Evolutionary conservation across 2,113 vertebrate species (phyloP).

Genomic region (Gasterosteus aculeatus): DNA sequence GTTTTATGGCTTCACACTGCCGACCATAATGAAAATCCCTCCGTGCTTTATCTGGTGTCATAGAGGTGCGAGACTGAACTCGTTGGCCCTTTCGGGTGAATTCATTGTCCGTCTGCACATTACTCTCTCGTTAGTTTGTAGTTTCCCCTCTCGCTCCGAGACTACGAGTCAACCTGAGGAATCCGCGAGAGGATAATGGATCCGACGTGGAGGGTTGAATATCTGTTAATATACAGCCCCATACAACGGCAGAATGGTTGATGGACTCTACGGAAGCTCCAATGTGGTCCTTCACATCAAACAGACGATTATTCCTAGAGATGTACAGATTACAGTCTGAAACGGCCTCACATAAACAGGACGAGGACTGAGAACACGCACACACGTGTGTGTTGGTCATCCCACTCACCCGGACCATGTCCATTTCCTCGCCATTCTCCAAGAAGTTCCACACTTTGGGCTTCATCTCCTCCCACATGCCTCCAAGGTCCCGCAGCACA

Average conservation of each 20-base stretch:
- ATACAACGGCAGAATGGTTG: background rate
- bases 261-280: background rate
- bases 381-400: background rate
- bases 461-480: constrained; percentile 94
- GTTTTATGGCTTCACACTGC: background rate
- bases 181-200: background rate
- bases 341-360: constrained; percentile 36
- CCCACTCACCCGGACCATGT: constrained; percentile 90
- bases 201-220: background rate
- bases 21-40: background rate
- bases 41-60: background rate
- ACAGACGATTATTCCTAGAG: constrained; percentile 34
- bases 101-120: background rate
- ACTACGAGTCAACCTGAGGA: background rate
- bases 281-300: background rate
- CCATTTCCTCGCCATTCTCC: constrained; percentile 93
- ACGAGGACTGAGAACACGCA: constrained; percentile 10
- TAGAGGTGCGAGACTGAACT: background rate
- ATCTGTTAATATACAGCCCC: background rate
- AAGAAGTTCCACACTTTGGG: constrained; percentile 92
- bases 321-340: constrained; percentile 22
- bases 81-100: background rate
- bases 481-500: constrained; percentile 91
- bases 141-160: background rate
- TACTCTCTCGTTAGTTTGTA: background rate